These are phyloP conservation scores for Ptychobarbus kaznakovi DNA, from an alignment of 2,797 vertebrate species.

Conservation along the genomic window DNA sequence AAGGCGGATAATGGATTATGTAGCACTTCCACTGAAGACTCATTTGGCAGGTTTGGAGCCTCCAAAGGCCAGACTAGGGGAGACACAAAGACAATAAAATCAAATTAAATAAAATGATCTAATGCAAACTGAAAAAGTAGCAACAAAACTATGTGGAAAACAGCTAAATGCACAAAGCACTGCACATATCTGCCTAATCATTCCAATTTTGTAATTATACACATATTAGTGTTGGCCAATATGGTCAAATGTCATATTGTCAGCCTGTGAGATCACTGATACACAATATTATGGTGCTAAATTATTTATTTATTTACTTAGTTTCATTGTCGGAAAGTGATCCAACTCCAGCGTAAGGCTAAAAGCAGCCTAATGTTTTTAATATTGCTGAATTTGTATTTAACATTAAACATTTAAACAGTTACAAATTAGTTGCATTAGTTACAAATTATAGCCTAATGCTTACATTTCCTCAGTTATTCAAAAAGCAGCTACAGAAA, in stretches of 20 bases:
- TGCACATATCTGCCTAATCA: background rate
- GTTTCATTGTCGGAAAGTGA: background rate
- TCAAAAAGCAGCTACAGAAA: background rate
- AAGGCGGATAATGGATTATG: constrained; percentile 68
- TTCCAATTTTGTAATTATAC: background rate
- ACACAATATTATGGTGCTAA: background rate
- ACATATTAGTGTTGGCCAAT: background rate
- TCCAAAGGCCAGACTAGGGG: constrained; percentile 65
- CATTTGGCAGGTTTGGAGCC: constrained; percentile 60
- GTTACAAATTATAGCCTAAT: no score
- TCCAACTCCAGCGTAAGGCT: background rate
- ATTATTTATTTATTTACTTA: background rate
- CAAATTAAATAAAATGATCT: background rate
- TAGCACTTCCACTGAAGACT: constrained; percentile 59
- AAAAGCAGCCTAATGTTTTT: background rate
- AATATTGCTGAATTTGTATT: no score
- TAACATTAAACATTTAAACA: no score
- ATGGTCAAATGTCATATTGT: no score
- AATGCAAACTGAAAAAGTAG: background rate
- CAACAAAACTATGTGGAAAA: background rate
- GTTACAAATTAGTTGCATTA: no score
- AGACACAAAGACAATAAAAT: constrained; percentile 39
- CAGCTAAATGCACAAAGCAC: background rate
- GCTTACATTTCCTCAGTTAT: background rate
- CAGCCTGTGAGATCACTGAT: background rate